Evolutionary conservation across 2,113 vertebrate species (phyloP).

Genomic region (Coreoperca whiteheadi): DNA sequence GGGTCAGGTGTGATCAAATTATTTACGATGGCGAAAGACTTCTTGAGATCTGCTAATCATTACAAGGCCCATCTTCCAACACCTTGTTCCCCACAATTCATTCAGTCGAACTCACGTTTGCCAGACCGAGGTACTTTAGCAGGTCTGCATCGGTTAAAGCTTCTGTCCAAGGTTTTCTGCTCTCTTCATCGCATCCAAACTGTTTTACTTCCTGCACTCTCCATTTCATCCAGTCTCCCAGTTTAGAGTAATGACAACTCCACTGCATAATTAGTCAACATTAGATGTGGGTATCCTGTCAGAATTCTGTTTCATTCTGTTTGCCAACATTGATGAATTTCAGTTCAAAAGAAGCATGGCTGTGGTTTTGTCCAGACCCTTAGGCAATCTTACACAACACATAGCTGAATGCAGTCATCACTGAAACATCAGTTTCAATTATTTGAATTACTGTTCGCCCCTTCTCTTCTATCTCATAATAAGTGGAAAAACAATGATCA

Average conservation of each 20-base stretch:
- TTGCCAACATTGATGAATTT: not conserved
- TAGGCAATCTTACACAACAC: not conserved
- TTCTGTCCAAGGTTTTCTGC: not conserved
- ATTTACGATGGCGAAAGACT: constrained; percentile 6
- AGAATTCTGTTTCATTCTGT: not conserved
- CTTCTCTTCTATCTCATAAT: not conserved
- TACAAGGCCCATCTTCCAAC: not conserved
- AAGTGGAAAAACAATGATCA: constrained; percentile 7
- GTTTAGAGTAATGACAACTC: constrained; percentile 10
- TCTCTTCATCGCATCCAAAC: not conserved
- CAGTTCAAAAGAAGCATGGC: not conserved
- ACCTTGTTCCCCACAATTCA: not conserved
- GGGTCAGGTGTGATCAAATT: constrained; percentile 25
- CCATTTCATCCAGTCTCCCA: not conserved
- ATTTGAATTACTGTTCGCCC: not conserved
- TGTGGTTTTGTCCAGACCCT: constrained; percentile 9
- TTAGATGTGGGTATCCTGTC: not conserved
- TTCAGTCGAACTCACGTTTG: not conserved
- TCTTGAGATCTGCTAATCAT: not conserved
- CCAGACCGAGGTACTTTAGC: not conserved
- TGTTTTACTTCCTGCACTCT: not conserved
- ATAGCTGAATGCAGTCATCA: constrained; percentile 28
- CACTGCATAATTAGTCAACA: constrained; percentile 9
- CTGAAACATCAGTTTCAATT: constrained; percentile 8
- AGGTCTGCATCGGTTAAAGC: not conserved